These are phyloP conservation scores for Eubasilissa regina DNA, from an alignment of 1,140 invertebrate genomes.

Conservation along the genomic window DNA sequence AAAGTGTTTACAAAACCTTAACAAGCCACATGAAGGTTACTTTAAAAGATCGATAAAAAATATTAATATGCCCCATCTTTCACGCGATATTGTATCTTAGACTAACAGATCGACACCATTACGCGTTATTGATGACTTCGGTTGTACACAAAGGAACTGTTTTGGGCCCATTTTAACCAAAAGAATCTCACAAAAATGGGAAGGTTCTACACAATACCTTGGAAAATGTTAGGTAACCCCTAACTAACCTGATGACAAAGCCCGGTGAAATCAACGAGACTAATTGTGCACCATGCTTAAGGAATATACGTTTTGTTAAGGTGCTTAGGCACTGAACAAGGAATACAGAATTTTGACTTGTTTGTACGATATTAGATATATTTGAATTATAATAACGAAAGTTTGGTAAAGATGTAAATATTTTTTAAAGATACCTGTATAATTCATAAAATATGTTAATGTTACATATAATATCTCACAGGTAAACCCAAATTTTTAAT, in stretches of 20 bases:
- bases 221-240: constrained; percentile 33
- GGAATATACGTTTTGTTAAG: neutral
- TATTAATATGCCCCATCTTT: constrained; percentile 17
- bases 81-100: constrained; percentile 1
- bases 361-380: too few relatives aligned
- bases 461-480: too few relatives aligned
- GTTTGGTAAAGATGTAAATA: too few relatives aligned
- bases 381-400: too few relatives aligned
- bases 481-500: too few relatives aligned
- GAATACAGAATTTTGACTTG: too few relatives aligned
- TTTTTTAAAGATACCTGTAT: too few relatives aligned
- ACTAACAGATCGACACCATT: constrained; percentile 22
- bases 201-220: constrained; percentile 1
- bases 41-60: constrained; percentile 11
- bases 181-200: constrained; percentile 18
- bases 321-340: neutral
- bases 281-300: constrained; percentile 8
- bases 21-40: neutral
- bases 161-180: neutral
- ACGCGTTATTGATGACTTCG: constrained; percentile 24
- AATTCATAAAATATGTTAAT: too few relatives aligned
- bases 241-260: constrained; percentile 28
- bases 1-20: constrained; percentile 2
- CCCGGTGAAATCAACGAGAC: constrained; percentile 16
- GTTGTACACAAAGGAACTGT: constrained; percentile 2